Evolutionary conservation across 2,113 vertebrate species (phyloP), one percentile per base, ranked within the genome.

Genomic region (Callipepla californica): DNA sequence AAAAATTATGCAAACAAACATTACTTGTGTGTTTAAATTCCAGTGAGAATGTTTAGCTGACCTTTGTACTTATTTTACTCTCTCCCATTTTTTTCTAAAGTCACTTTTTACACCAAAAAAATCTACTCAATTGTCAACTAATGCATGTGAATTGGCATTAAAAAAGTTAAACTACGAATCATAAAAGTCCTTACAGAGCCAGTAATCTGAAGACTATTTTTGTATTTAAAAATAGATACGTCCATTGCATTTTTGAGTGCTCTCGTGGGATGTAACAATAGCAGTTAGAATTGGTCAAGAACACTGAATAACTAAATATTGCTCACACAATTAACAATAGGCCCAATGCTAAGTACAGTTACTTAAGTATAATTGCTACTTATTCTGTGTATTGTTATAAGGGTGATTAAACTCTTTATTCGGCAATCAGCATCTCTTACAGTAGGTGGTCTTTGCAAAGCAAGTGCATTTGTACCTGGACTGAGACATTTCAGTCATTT

Each of bases 1-100:
- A 91, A 92, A 94, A 93, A 94, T 89, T 94, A 92, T 93, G 63
- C 84, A 93, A 95, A 95, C 84, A 95, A 96, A 87, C 74, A 74
- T 87, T 73, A 82, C 34, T 87, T 4, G 5, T 68, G 70, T 94
- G 81, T 92, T 94, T 95, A 85, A 95, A 93, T 95, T 96, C 90
- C 78, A 87, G 70, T 85, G 89, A 87, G 66, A 93, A 85, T 85
- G 70, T 93, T 95, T 95, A 92, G 38, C 45, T 92, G 84, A 94
- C 75, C 95, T 92, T 72, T 74, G 36, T 76, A 93, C 53, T 45
- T 73, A 48, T 89, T 86, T 62, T 44, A 92, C 30, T 75, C 11
- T 59, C 65, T 88, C 66, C 19, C 50, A 82, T 93, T 93, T 94
- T 91, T 93, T 90, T 96, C 84, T 80, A n/a, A 85, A 70, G 74